Percentiles rank a stretch among this genome's conserved stretches.
phyloP scores from a whole-genome alignment of 2,797 vertebrate genomes.

The Tokudaia muenninki region DNA sequence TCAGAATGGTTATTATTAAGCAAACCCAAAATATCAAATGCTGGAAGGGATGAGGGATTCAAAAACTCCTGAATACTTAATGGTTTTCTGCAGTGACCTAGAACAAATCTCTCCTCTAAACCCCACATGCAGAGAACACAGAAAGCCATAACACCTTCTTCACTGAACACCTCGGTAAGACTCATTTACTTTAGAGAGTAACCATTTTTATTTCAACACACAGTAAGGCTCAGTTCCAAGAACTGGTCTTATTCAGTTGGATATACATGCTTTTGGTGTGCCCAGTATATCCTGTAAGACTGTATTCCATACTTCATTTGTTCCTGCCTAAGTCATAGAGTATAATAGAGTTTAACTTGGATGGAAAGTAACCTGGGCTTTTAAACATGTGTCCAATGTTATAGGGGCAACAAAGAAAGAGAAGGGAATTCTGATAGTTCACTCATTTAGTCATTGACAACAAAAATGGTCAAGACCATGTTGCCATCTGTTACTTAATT shows the following conservation, averaged over 20 bases:
- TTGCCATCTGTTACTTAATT: not conserved
- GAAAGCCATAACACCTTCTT: not conserved
- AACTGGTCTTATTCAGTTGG: not conserved
- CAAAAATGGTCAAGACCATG: not conserved
- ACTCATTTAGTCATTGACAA: not conserved
- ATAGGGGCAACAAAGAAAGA: not conserved
- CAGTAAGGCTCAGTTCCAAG: not conserved
- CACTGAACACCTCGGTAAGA: not conserved
- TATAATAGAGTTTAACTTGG: not conserved
- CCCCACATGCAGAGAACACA: not conserved
- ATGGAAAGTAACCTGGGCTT: not conserved
- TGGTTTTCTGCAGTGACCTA: not conserved
- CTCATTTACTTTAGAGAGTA: conserved; percentile 34
- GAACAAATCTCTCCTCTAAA: not conserved
- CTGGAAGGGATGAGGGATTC: not conserved
- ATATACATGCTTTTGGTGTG: not conserved
- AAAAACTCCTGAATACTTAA: not conserved
- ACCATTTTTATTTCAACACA: not conserved
- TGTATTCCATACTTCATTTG: not conserved
- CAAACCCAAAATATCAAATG: not conserved
- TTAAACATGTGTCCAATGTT: not conserved
- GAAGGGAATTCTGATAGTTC: not conserved
- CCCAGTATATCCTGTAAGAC: not conserved
- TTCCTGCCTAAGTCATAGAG: not conserved
- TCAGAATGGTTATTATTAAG: not conserved